phyloP scores from a whole-genome alignment of 2,797 vertebrate genomes.

The Acestrorhynchus altus region DNA sequence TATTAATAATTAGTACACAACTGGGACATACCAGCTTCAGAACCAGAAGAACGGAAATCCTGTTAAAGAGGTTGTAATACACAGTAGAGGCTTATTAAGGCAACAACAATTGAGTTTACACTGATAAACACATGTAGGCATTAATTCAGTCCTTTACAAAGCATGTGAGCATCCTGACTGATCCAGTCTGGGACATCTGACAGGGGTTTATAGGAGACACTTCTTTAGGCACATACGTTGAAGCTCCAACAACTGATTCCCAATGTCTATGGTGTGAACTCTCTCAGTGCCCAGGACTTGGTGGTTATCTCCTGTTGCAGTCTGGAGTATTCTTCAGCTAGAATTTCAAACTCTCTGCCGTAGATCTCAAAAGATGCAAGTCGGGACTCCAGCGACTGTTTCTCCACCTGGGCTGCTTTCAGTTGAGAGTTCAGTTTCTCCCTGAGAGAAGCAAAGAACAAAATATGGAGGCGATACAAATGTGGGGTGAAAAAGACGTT shows the following conservation, averaged over 20 bases:
- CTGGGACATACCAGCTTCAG: no score
- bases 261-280: conserved; percentile 68
- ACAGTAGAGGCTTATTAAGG: no score
- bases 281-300: conserved; percentile 84
- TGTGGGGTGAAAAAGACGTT: no score
- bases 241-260: background rate
- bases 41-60: no score
- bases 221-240: background rate
- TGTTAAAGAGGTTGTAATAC: no score
- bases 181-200: no score
- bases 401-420: conserved; percentile 70
- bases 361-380: conserved; percentile 85
- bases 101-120: no score
- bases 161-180: no score
- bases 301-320: conserved; percentile 79
- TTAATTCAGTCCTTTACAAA: no score
- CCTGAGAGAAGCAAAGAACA: conserved; percentile 64
- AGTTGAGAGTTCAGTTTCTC: conserved; percentile 77
- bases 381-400: conserved; percentile 74
- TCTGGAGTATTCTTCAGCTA: conserved; percentile 84
- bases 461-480: background rate
- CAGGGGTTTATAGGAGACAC: no score
- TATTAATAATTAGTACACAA: no score
- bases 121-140: no score
- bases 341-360: conserved; percentile 82